Evolutionary conservation across 1,140 invertebrate genomes (phyloP).

Genomic region (Drosophila ironensis): DNA sequence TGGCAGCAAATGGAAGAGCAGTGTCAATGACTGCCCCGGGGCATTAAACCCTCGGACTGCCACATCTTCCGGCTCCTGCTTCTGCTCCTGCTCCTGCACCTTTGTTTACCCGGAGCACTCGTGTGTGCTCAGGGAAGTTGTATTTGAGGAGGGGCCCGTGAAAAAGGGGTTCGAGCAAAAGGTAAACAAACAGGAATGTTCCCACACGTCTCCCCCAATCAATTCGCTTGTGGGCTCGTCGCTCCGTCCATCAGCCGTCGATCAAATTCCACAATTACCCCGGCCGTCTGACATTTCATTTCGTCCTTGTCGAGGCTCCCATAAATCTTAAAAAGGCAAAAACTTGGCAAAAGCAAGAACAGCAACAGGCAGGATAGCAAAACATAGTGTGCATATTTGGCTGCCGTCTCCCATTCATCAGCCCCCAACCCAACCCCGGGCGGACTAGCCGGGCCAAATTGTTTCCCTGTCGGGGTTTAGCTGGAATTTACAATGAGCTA

Average conservation of each 20-base stretch:
- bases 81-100: conserved; percentile 4
- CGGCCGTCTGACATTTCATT: conserved; percentile 44
- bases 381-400: conserved; percentile 48
- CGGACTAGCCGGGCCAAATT: conserved; percentile 35
- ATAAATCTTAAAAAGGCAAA: conserved; percentile 66
- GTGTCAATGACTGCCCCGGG: conserved; percentile 38
- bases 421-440: neutral
- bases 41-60: conserved; percentile 37
- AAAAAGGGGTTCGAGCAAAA: conserved; percentile 12
- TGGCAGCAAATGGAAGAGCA: conserved; percentile 14
- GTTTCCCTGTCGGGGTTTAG: conserved; percentile 55
- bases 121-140: conserved; percentile 24
- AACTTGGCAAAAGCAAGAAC: conserved; percentile 29
- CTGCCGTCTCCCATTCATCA: too few species aligned
- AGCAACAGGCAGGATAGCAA: conserved; percentile 47
- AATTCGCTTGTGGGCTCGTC: conserved; percentile 13
- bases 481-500: conserved; percentile 67
- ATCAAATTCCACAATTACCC: conserved; percentile 68
- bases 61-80: too few species aligned
- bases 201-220: conserved; percentile 16
- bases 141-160: conserved; percentile 28
- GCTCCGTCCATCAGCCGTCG: conserved; percentile 41
- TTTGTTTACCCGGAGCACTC: conserved; percentile 23
- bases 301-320: conserved; percentile 25
- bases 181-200: conserved; percentile 38